A percentile compares a stretch with the other conserved stretches of the same genome.
These are phyloP conservation scores for Pocillopora damicornis DNA, from an alignment of 64 coral and sea anemone genomes.

Conservation along the genomic window DNA sequence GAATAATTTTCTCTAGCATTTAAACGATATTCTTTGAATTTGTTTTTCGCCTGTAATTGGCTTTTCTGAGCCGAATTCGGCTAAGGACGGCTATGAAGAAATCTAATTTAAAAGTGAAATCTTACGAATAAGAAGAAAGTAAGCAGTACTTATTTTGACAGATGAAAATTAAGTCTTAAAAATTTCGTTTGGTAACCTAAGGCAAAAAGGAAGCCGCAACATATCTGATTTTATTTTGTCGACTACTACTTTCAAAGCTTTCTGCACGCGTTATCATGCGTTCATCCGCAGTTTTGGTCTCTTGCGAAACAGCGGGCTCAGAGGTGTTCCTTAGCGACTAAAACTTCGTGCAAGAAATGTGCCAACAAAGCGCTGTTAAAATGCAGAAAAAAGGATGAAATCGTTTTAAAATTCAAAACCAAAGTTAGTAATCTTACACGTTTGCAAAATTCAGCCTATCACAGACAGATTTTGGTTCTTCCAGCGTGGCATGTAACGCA, in stretches of 20 bases:
- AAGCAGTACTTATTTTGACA: too few relatives aligned
- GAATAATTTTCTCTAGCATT: too few relatives aligned
- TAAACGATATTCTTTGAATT: too few relatives aligned
- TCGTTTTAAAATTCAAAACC: slow-evolving; percentile 34
- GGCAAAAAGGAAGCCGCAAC: too few relatives aligned
- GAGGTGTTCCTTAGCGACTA: neutral
- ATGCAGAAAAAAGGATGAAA: slow-evolving; percentile 10
- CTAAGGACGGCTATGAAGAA: too few relatives aligned
- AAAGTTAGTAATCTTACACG: slow-evolving; percentile 28
- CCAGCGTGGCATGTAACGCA: slow-evolving; percentile 12
- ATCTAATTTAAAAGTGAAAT: too few relatives aligned
- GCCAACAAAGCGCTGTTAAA: slow-evolving; percentile 37
- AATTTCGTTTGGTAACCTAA: neutral
- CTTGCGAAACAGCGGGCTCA: neutral
- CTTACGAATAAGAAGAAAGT: too few relatives aligned
- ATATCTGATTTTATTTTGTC: neutral
- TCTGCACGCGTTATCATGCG: slow-evolving; percentile 1
- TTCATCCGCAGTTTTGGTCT: neutral
- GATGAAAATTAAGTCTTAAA: too few relatives aligned
- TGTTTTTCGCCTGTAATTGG: too few relatives aligned
- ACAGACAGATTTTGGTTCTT: neutral
- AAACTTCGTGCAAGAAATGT: slow-evolving; percentile 17
- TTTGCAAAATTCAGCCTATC: slow-evolving; percentile 43
- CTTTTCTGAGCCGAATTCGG: too few relatives aligned
- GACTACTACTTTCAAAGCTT: neutral